Evolutionary conservation across 2,113 vertebrate genomes (phyloP).

Genomic region (Myanophis thanlyinensis): DNA sequence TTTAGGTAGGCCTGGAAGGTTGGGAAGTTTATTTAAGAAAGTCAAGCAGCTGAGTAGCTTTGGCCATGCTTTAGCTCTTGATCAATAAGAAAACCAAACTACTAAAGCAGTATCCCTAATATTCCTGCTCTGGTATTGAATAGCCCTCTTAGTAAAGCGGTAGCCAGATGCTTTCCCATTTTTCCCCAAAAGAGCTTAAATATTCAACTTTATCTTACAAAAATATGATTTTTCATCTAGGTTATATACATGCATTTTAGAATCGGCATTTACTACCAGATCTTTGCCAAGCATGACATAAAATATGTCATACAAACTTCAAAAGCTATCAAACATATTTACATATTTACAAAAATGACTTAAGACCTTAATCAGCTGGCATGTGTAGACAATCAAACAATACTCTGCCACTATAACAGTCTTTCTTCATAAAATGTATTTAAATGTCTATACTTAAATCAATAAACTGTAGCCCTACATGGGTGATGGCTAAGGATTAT

Average conservation of each 20-base stretch:
- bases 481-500: slow-evolving; percentile 11
- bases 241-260: slow-evolving; percentile 69
- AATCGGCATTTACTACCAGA: slow-evolving; percentile 62
- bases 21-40: slow-evolving; percentile 49
- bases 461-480: slow-evolving; percentile 45
- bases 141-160: slow-evolving; percentile 62
- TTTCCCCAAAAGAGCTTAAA: slow-evolving; percentile 57
- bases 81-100: slow-evolving; percentile 39
- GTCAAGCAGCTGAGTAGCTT: slow-evolving; percentile 36
- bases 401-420: slow-evolving; percentile 41
- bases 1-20: slow-evolving; percentile 63
- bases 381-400: slow-evolving; percentile 51
- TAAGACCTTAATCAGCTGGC: slow-evolving; percentile 55
- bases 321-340: slow-evolving; percentile 57
- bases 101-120: slow-evolving; percentile 35
- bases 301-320: slow-evolving; percentile 60
- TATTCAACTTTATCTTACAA: slow-evolving; percentile 76
- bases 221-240: slow-evolving; percentile 69
- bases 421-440: slow-evolving; percentile 51
- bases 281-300: slow-evolving; percentile 56
- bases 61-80: slow-evolving; percentile 39
- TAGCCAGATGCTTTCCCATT: slow-evolving; percentile 53
- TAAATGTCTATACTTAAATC: slow-evolving; percentile 38
- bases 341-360: slow-evolving; percentile 53
- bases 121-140: slow-evolving; percentile 53